Conservation (phyloP, 2,113 vertebrate genomes). For the Caranx ignobilis region DNA sequence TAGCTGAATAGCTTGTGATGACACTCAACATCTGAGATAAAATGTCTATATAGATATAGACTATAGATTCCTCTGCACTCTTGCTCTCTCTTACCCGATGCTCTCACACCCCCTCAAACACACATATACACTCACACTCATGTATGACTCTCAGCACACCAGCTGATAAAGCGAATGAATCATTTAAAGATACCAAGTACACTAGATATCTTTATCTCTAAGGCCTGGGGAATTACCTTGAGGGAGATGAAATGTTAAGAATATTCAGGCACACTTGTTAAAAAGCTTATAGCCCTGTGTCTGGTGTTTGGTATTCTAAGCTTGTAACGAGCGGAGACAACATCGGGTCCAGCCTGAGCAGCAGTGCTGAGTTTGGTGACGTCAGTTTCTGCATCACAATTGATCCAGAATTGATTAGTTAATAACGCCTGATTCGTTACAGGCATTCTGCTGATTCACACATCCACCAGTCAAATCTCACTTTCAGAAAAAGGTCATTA, state of each 20-base stretch:
- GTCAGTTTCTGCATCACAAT: background rate
- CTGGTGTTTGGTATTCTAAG: background rate
- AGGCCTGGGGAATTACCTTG: slow-evolving; percentile 23
- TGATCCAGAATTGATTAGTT: slow-evolving; percentile 4
- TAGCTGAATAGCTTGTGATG: background rate
- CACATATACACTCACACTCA: background rate
- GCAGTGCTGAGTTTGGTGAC: background rate
- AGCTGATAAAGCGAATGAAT: slow-evolving; percentile 40
- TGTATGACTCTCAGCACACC: slow-evolving; percentile 27
- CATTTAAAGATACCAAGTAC: slow-evolving; percentile 28
- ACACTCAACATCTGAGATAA: background rate
- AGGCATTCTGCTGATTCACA: background rate
- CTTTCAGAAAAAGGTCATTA: background rate
- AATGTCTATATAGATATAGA: background rate
- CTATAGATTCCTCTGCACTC: background rate
- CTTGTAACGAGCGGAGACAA: background rate
- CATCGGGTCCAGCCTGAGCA: background rate
- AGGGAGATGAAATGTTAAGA: slow-evolving; percentile 15
- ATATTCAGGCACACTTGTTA: slow-evolving; percentile 16
- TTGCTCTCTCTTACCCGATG: background rate
- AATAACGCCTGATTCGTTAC: slow-evolving; percentile 8
- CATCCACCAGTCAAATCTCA: background rate
- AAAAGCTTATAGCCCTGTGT: background rate
- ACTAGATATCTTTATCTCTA: slow-evolving; percentile 30
- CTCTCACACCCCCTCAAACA: background rate